phyloP scores from a whole-genome alignment of 2,888 invertebrate species.

The Chrysopilus asiliformis region DNA sequence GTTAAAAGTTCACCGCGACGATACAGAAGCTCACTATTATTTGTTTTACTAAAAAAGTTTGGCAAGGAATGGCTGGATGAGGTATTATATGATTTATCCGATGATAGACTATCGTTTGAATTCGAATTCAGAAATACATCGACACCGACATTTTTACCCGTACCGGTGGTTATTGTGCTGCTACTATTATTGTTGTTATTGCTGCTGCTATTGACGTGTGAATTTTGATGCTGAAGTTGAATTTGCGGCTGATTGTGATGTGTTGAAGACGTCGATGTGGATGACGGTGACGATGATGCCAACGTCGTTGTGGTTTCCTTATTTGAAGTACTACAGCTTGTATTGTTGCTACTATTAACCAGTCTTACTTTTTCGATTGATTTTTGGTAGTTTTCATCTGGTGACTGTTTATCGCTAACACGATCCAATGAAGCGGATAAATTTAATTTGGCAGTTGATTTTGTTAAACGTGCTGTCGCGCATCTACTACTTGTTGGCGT shows the following conservation, averaged over 20 bases:
- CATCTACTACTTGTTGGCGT: constrained; percentile 35
- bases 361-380: neutral
- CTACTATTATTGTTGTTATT: neutral
- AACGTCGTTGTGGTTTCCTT: constrained; percentile 13
- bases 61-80: constrained; percentile 19
- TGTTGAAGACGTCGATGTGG: constrained; percentile 15
- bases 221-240: constrained; percentile 5
- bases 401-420: neutral
- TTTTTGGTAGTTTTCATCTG: neutral
- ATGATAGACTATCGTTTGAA: constrained; percentile 29
- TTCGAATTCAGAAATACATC: constrained; percentile 28
- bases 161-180: constrained; percentile 8
- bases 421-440: constrained; percentile 25
- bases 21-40: constrained; percentile 1
- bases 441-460: constrained; percentile 36
- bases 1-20: constrained; percentile 7
- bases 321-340: constrained; percentile 2
- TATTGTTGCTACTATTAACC: neutral
- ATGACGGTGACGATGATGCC: constrained; percentile 15
- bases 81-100: constrained; percentile 19
- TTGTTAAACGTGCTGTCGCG: constrained; percentile 29
- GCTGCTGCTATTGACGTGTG: neutral
- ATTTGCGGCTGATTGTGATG: constrained; percentile 1
- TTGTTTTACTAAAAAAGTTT: constrained; percentile 15
- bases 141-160: constrained; percentile 1